Conservation (phyloP, 2,797 vertebrate genomes). For the Eulemur rubriventer region DNA sequence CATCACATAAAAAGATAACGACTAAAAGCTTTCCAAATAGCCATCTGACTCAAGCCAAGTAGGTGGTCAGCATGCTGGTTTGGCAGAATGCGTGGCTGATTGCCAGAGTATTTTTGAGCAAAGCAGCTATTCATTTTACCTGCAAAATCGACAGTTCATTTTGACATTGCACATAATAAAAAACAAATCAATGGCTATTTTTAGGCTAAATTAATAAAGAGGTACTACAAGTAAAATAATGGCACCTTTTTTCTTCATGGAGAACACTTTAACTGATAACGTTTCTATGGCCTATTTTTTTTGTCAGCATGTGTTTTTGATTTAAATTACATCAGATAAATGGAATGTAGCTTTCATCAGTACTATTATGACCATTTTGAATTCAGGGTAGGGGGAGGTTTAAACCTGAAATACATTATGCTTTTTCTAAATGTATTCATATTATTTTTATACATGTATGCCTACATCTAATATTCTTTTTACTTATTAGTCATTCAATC, state of each 20-base stretch:
- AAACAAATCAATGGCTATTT: conserved; percentile 64
- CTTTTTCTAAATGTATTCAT: background rate
- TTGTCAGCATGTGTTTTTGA: background rate
- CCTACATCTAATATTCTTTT: background rate
- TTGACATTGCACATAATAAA: conserved; percentile 67
- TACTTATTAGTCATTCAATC: background rate
- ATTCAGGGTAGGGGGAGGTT: background rate
- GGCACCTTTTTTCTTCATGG: background rate
- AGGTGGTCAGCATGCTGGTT: conserved; percentile 64
- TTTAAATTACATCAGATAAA: conserved; percentile 26
- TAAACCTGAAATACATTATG: background rate
- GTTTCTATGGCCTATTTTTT: background rate
- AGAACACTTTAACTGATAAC: background rate
- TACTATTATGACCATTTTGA: background rate
- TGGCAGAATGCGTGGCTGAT: conserved; percentile 57
- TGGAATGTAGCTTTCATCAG: background rate
- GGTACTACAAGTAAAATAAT: conserved; percentile 18
- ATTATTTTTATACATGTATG: background rate
- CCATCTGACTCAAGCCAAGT: conserved; percentile 64
- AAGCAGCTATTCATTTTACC: conserved; percentile 72
- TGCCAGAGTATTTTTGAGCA: conserved; percentile 55
- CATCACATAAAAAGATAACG: conserved; percentile 56
- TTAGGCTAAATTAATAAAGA: conserved; percentile 71
- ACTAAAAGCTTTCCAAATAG: conserved; percentile 68
- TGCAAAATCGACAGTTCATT: conserved; percentile 39